Base-by-base conservation (phyloP, 2,888 invertebrate genomes). In the Drosophila mimetica region DNA sequence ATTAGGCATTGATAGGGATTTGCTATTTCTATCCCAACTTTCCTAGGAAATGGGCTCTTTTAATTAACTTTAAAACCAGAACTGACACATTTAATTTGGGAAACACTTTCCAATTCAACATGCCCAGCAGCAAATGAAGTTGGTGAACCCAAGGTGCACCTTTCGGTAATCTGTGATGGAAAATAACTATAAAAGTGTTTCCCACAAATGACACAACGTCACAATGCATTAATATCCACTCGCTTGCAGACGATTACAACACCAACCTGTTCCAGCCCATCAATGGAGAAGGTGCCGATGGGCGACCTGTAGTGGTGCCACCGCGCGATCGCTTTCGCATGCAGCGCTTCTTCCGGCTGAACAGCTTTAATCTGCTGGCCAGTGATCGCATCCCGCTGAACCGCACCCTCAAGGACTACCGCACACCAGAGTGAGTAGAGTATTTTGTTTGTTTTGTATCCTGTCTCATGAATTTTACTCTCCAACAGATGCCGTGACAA, bases 341-440 rank as follows among this genome's bases (percentile, higher is more conserved):
- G 93, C 95, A 95, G 86, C 95, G 96, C 72, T 93, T 97, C 36
- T 97, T 95, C 89, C 94, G 95, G 83, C 94, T 98, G 32, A 97
- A 98, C 90, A 94, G 96, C 34, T 98, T 97, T 90, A 98, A 98
- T 90, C 93, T 98, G 77, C 92, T 97, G 91, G 97, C 96, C 59
- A 96, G 97, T 89, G 97, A 98, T 92, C 94, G 95, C 75, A 97
- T 98, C 89, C 95, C 97, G 9, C 93, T 97, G 34, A 97, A 97
- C 89, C 93, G 98, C 79, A 95, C 94, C 63, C 93, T 98, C 44
- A 97, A 96, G 13, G 97, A 98, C 92, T 96, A 96, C 86, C 92
- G 97, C 74, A 95, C 96, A 90, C 95, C 95, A 86, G 95, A 94
- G 97, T 97, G 92, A 86, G 89, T 85, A 11, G 0, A 0, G 22